Percentiles rank a stretch among this genome's conserved stretches.
Conservation (phyloP, 1,140 invertebrate genomes). For the Camponotus pennsylvanicus region DNA sequence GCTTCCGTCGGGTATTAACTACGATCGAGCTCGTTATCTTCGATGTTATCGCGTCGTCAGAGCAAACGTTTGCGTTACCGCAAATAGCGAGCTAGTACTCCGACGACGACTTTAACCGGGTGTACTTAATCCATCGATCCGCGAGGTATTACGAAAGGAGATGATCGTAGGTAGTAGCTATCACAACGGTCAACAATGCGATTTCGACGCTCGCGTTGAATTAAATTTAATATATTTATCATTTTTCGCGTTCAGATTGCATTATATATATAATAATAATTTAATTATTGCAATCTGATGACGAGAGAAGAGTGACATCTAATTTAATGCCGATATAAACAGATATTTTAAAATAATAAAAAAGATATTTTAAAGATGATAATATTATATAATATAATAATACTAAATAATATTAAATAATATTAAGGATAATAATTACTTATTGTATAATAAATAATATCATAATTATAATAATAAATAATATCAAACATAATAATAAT, state of each 20-base stretch:
- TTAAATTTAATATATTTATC: neutral
- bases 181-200: neutral
- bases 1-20: slow-evolving; percentile 56
- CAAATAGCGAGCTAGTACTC: slow-evolving; percentile 42
- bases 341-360: no score
- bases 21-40: slow-evolving; percentile 59
- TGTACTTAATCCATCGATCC: slow-evolving; percentile 48
- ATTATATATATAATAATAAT: no score
- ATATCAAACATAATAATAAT: no score
- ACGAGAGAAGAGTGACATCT: neutral
- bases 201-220: neutral
- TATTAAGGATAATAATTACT: neutral
- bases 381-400: neutral
- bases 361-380: neutral
- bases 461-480: no score
- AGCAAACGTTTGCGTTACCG: slow-evolving; percentile 62
- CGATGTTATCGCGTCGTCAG: slow-evolving; percentile 61
- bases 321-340: neutral
- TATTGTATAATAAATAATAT: no score
- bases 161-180: neutral
- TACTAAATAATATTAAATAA: no score
- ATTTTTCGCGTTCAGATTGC: neutral
- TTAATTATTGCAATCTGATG: neutral
- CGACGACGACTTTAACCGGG: slow-evolving; percentile 18
- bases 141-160: neutral